Evolutionary conservation across 1,140 invertebrate species (phyloP), one percentile per base, ranked within the genome.

Genomic region (Eumaeus atala): DNA sequence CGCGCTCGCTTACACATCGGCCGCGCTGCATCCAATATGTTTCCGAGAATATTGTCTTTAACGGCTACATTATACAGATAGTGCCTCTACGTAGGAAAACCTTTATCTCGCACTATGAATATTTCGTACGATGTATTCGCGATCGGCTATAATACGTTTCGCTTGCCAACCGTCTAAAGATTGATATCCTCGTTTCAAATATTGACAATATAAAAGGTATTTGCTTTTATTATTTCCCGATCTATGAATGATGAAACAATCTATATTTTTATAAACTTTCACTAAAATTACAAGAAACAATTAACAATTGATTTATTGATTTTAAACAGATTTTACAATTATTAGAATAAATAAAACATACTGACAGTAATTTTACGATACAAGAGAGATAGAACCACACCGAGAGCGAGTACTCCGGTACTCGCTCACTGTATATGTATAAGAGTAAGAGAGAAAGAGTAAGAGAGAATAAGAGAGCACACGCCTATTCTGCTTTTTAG

Each of bases 21-120:
- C 66, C 71, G 76, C 71, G 75, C 77, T 85, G 82, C 82, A 83
- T 85, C 77, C 82, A 85, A 83, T 85, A 85, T 83, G 82, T 85
- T 80, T 73, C 74, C 77, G 59, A 72, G 74, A 72, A 80, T 83
- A 83, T 83, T 83, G 82, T 85, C 82, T 82, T 85, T 85, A 85
- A 85, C 82, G 77, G 78, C 77, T 80, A 78, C 77, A 85, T 85
- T 85, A 83, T 83, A 74, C 70, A 77, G 81, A 81, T 84, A 81
- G 78, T 69, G 64, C 56, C 67, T 57, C 54, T 54, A 40, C 59
- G 57, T 65, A 70, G 61, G 66, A 70, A 72, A 69, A 71, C 75
- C 66, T 74, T 64, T 68, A 64, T 70, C 68, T 59, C 62, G 59
- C 62, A 59, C 54, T 53, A 71, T 73, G 74, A 75, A 77, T 79